phyloP scores from a whole-genome alignment of 1,140 invertebrate genomes.

The Bombus balteatus region DNA sequence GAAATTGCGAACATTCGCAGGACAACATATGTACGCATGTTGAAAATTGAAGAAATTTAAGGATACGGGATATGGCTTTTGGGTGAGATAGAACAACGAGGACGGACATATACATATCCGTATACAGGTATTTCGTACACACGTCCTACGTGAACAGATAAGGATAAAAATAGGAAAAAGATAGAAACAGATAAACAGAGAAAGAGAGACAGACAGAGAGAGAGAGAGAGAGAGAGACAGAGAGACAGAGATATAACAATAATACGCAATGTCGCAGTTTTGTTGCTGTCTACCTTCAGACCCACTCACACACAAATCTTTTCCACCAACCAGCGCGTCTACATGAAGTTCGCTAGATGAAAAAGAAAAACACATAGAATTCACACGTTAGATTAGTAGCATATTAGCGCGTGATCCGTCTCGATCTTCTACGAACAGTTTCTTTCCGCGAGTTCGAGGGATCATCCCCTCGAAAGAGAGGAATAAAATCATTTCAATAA shows the following conservation, averaged over 20 bases:
- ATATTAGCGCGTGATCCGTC: slow-evolving; percentile 1
- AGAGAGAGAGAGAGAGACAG: slow-evolving; percentile 45
- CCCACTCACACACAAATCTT: slow-evolving; percentile 83
- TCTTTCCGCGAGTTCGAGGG: not conserved
- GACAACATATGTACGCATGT: not conserved
- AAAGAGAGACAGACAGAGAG: slow-evolving; percentile 51
- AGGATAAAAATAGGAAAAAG: slow-evolving; percentile 13
- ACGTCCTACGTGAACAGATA: slow-evolving; percentile 55
- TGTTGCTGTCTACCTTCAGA: slow-evolving; percentile 80
- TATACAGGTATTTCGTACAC: slow-evolving; percentile 35
- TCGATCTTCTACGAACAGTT: slow-evolving; percentile 16
- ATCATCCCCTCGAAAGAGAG: not conserved
- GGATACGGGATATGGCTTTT: not conserved
- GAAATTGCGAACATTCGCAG: slow-evolving; percentile 45
- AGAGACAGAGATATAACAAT: slow-evolving; percentile 69
- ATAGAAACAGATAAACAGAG: slow-evolving; percentile 47
- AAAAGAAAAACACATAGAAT: slow-evolving; percentile 79
- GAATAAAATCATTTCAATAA: not conserved
- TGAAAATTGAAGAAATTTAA: slow-evolving; percentile 10
- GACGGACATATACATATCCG: slow-evolving; percentile 34
- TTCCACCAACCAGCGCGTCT: slow-evolving; percentile 84
- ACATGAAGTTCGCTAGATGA: slow-evolving; percentile 89
- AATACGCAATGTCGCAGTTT: slow-evolving; percentile 74
- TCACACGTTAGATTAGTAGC: slow-evolving; percentile 73
- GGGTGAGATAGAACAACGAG: slow-evolving; percentile 45